Percentiles rank a stretch among this genome's conserved stretches.
Evolutionary conservation across 2,113 vertebrate species (phyloP).

Genomic region (Oreochromis spilurus): DNA sequence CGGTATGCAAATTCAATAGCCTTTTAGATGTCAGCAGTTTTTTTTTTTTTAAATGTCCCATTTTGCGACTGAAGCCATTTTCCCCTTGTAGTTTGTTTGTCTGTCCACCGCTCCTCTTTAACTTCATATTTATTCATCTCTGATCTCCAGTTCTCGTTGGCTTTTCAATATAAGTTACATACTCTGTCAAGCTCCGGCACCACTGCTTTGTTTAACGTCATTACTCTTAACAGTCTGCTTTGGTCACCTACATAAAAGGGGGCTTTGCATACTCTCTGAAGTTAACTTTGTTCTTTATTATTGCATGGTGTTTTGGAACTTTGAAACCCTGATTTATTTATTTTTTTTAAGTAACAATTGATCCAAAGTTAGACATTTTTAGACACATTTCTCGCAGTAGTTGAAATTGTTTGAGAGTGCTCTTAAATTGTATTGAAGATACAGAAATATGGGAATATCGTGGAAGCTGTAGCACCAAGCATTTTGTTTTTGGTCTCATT

Average conservation of each 20-base stretch:
- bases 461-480: neutral
- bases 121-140: constrained; percentile 90
- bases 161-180: constrained; percentile 83
- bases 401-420: neutral
- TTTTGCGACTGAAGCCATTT: constrained; percentile 73
- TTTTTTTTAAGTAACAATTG: neutral
- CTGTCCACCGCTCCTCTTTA: constrained; percentile 68
- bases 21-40: constrained; percentile 83
- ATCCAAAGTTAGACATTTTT: neutral
- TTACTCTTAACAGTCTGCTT: constrained; percentile 83
- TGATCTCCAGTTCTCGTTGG: constrained; percentile 77
- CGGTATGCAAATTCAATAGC: constrained; percentile 86
- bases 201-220: constrained; percentile 83
- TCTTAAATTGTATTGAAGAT: neutral
- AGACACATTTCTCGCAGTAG: neutral
- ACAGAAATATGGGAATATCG: neutral
- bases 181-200: constrained; percentile 76
- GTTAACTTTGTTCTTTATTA: constrained; percentile 57
- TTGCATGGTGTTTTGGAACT: neutral
- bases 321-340: neutral
- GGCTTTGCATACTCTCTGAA: constrained; percentile 76
- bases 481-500: neutral
- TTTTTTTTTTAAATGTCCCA: constrained; percentile 75
- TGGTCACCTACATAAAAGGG: constrained; percentile 72
- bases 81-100: constrained; percentile 70